Evolutionary conservation across 2,888 invertebrate genomes (phyloP), one percentile per base, ranked within the genome.

Genomic region (Entomobrya multifasciata): DNA sequence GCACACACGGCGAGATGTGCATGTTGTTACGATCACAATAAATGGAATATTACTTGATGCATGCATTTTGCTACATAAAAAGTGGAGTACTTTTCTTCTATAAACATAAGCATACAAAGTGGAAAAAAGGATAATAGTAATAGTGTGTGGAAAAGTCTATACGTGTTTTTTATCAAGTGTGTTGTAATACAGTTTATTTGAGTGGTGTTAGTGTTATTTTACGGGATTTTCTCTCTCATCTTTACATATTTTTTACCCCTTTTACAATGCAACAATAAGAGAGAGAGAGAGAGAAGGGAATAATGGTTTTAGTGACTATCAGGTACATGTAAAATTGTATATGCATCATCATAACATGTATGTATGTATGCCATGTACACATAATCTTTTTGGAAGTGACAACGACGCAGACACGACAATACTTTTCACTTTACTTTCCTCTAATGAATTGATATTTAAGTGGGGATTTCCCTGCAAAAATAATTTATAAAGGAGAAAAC

Each of bases 1-100:
- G 30, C 36, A 20, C n/a, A n/a, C 44, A 67, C 41, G 44, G 36
- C 20, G 22, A 49, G 15, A 30, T 15, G 27, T 36, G 30, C 13
- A 36, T n/a, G 67, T 15, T 17, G 67, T 67, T 44, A 41, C 41
- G 17, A 20, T 30, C 17, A 36, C 8, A 6, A 36, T 30, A 15
- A 15, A 65, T 44, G 22, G 20, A 67, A 62, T 62, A 62, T 62
- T 62, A 60, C 15, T 60, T 30, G n/a, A 62, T 62, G 62, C 36
- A 62, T 62, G 36, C 62, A 62, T 62, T 17, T n/a, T 15, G 27
- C 5, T 3, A 27, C 25, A 25, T 13, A 22, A 6, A 57, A 22
- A 52, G 47, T 13, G 1, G 52, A 52, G 52, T 52, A 52, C 52
- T 52, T 13, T 36, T 30, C 62, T 17, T 2, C 22, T 55, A 52